These are phyloP conservation scores for Cryptoblepharus egeriae DNA, from an alignment of 2,797 vertebrate species.

Conservation along the genomic window DNA sequence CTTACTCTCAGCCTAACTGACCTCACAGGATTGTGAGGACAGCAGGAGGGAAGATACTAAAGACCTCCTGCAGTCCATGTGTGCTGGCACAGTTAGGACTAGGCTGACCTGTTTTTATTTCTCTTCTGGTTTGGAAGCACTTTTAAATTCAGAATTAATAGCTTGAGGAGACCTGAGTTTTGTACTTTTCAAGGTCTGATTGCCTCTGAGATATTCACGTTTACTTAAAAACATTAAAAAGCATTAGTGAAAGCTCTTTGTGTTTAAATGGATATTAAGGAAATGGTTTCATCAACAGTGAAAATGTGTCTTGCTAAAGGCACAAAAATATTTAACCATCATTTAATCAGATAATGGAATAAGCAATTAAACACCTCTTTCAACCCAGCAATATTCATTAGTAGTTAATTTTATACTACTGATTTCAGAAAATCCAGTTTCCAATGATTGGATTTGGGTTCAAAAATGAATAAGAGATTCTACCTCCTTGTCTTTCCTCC, in stretches of 20 bases:
- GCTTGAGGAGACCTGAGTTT: not conserved
- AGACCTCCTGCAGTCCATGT: too few relatives aligned
- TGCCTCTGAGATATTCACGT: constrained; percentile 14
- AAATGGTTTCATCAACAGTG: constrained; percentile 27
- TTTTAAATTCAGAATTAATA: not conserved
- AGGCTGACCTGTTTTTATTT: not conserved
- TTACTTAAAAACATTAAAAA: constrained; percentile 27
- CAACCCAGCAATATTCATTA: constrained; percentile 11
- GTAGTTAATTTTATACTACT: constrained; percentile 24
- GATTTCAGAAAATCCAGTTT: constrained; percentile 25
- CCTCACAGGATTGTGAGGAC: too few relatives aligned
- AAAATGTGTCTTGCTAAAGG: not conserved
- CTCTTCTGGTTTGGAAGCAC: not conserved
- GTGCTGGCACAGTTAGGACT: too few relatives aligned
- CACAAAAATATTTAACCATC: constrained; percentile 18
- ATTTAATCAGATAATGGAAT: constrained; percentile 42
- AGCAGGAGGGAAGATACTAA: too few relatives aligned
- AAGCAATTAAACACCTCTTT: constrained; percentile 38
- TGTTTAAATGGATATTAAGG: constrained; percentile 28
- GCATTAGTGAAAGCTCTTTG: constrained; percentile 21
- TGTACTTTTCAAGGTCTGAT: not conserved
- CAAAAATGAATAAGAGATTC: not conserved
- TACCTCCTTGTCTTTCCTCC: not conserved
- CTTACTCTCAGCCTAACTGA: too few relatives aligned
- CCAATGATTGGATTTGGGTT: not conserved